Evolutionary conservation across 2,113 vertebrate genomes (phyloP).

Genomic region (Catharus bicknelli): DNA sequence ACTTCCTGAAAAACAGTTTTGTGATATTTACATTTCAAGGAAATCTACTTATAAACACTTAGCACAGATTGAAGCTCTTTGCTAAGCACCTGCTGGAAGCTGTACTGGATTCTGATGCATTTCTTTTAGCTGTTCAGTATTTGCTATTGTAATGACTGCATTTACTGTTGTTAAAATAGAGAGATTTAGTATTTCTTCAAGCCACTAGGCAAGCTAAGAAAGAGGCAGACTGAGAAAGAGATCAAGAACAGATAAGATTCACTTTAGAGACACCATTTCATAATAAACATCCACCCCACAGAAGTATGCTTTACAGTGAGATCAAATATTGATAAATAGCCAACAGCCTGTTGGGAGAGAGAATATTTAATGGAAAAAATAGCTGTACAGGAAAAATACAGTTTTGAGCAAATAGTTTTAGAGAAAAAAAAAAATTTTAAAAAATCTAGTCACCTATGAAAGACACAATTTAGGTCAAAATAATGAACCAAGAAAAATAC

Average conservation of each 20-base stretch:
- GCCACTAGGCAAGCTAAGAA: background rate
- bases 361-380: background rate
- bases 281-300: background rate
- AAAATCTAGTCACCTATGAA: background rate
- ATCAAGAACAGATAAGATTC: background rate
- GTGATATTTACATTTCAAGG: background rate
- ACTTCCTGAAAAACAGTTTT: background rate
- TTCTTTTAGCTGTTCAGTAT: background rate
- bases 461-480: background rate
- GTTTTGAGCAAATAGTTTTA: background rate
- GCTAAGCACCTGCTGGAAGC: background rate
- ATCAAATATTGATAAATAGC: constrained; percentile 59
- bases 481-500: background rate
- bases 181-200: background rate
- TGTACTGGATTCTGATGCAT: background rate
- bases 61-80: background rate
- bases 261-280: background rate
- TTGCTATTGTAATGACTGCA: background rate
- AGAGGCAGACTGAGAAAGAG: background rate
- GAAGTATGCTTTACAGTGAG: background rate
- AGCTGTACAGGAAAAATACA: background rate
- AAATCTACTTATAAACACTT: background rate
- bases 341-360: background rate
- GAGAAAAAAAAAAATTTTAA: background rate
- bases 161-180: background rate